Evolutionary conservation across 2,113 vertebrate genomes (phyloP).

Genomic region (Sinocyclocheilus maitianheensis): DNA sequence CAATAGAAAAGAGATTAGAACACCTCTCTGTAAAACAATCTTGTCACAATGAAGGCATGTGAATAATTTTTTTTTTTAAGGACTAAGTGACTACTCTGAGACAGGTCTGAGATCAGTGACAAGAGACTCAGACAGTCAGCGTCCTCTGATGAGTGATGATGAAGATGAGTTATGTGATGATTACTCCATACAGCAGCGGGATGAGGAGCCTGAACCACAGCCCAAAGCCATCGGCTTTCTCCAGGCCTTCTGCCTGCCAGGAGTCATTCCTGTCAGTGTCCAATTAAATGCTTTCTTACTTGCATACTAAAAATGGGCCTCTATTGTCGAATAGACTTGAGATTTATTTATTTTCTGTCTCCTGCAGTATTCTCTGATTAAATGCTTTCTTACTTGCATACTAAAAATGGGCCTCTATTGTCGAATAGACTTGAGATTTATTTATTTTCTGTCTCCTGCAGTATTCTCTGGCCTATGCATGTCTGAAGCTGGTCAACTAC

Average conservation of each 20-base stretch:
- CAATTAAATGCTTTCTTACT: background rate
- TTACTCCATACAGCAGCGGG: constrained; percentile 75
- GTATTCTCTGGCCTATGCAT: constrained; percentile 94
- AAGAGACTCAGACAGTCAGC: constrained; percentile 82
- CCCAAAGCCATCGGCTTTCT: constrained; percentile 81
- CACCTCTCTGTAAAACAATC: background rate
- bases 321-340: background rate
- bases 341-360: background rate
- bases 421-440: background rate
- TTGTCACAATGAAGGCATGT: background rate
- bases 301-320: background rate
- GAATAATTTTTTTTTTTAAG: constrained; percentile 52
- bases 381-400: background rate
- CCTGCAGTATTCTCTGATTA: constrained; percentile 84
- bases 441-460: constrained; percentile 58
- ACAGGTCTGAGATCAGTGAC: constrained; percentile 72
- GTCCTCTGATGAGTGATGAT: constrained; percentile 85
- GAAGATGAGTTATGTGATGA: constrained; percentile 70
- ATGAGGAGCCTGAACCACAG: constrained; percentile 60
- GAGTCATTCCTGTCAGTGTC: constrained; percentile 86
- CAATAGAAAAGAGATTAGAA: background rate
- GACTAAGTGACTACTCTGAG: constrained; percentile 64
- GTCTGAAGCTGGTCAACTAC: constrained; percentile 96
- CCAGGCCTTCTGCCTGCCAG: constrained; percentile 91
- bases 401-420: background rate